Evolutionary conservation across 2,797 vertebrate genomes (phyloP), one percentile per base, ranked within the genome.

Genomic region (Macropus fuliginosus): DNA sequence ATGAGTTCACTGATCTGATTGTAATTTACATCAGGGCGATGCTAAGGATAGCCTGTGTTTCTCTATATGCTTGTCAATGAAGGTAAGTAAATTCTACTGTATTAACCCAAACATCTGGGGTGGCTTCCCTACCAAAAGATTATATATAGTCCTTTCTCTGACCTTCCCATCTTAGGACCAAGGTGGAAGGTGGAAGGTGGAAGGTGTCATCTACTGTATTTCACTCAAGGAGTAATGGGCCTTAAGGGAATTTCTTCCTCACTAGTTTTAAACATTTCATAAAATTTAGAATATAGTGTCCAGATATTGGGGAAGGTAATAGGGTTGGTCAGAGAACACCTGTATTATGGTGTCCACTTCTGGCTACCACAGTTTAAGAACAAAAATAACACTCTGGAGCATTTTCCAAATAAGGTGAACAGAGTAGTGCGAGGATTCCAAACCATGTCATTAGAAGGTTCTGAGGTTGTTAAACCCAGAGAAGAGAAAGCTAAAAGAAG

Each of bases 1-100:
- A 66, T 92, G 94, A 55, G 66, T 97, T 93, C 14, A 91, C 11
- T 54, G 92, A 90, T 94, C 95, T 55, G 46, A 54, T 3, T 95
- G 92, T 62, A 1, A 29, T 54, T 94, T 54, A 56, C 9, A 50
- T 50, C 3, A 54, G 29, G 40, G 1, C 24, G 50, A 91, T 50
- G 91, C 50, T 62, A 34, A 95, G 57, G 55, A 28, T 93, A 24
- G 56, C 56, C 54, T 57, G 11, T 92, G 59, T 10, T 52, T 89
- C 90, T 92, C 34, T 74, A 6, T 92, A 31, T 93, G 74, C 90
- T 56, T 46, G 94, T n/a, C 34, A 62, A 57, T 24, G 46, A 90
- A 56, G 74, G 24, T 62, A 59, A 95, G 59, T 87, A 62, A n/a
- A 94, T 11, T 89, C 16, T 91, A 91, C 91, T 56, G n/a, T 4